Percentiles rank a stretch among this genome's conserved stretches.
These are phyloP conservation scores for Oenanthe melanoleuca DNA, from an alignment of 2,113 vertebrate species.

Conservation along the genomic window DNA sequence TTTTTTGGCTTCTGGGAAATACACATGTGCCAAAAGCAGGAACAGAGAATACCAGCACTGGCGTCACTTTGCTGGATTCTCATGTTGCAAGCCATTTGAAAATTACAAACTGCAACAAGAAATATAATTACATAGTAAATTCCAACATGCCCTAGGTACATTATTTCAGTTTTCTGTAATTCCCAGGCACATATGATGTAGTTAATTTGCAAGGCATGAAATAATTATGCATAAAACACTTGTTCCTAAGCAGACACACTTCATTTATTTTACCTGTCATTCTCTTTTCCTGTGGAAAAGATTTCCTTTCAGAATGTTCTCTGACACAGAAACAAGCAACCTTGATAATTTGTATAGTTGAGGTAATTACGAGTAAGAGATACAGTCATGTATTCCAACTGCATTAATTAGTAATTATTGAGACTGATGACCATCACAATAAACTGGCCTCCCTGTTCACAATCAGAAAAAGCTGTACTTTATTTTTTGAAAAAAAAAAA, in stretches of 20 bases:
- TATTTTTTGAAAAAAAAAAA: not conserved
- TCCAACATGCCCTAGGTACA: not conserved
- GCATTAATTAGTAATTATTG: slow-evolving; percentile 25
- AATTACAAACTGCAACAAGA: not conserved
- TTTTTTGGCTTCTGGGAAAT: not conserved
- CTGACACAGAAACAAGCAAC: not conserved
- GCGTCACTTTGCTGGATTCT: not conserved
- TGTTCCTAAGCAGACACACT: slow-evolving; percentile 13
- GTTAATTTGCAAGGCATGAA: slow-evolving; percentile 41
- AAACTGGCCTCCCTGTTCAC: not conserved
- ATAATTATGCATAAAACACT: slow-evolving; percentile 47
- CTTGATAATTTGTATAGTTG: not conserved
- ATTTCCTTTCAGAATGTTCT: slow-evolving; percentile 13
- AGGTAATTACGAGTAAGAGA: not conserved
- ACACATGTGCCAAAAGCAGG: not conserved
- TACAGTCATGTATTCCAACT: not conserved
- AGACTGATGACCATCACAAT: not conserved
- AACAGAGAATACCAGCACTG: not conserved
- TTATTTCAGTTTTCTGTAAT: slow-evolving; percentile 9
- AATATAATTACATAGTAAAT: not conserved
- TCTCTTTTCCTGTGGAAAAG: not conserved
- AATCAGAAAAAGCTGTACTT: not conserved
- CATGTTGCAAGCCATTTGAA: not conserved
- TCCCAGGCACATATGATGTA: slow-evolving; percentile 1
- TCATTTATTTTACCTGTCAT: slow-evolving; percentile 43